Conservation (phyloP, 1,140 invertebrate genomes). For the Steinernema feltiae region DNA sequence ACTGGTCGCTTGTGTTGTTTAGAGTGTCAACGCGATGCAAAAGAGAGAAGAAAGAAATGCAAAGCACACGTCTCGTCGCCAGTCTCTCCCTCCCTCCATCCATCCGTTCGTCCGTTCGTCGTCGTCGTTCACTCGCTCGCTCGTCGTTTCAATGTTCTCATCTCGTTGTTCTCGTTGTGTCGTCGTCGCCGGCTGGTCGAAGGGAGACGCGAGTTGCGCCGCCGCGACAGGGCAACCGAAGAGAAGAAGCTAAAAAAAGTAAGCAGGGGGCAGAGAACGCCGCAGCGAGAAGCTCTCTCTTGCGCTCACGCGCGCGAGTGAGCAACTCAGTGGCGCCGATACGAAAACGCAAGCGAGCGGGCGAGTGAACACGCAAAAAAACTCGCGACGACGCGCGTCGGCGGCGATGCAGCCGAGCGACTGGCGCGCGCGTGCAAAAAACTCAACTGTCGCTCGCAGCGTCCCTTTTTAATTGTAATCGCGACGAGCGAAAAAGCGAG, state of each 20-base stretch:
- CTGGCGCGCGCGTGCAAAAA: too few species aligned
- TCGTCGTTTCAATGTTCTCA: neutral
- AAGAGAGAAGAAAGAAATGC: constrained; percentile 6
- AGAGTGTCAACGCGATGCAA: neutral
- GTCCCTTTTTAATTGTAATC: constrained; percentile 65
- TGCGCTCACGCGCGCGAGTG: neutral
- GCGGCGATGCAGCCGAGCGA: too few species aligned
- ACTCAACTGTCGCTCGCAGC: neutral
- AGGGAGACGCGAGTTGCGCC: too few species aligned
- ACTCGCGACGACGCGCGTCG: neutral
- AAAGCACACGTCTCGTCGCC: neutral
- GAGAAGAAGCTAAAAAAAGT: too few species aligned
- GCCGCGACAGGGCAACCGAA: too few species aligned
- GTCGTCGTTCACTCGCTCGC: neutral
- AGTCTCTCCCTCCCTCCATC: too few species aligned
- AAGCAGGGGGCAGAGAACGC: neutral
- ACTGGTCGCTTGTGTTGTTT: constrained; percentile 11
- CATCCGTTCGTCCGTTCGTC: too few species aligned
- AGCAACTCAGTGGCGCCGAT: neutral
- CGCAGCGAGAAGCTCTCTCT: neutral
- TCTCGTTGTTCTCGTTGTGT: too few species aligned
- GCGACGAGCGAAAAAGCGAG: constrained; percentile 63
- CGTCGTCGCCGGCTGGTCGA: too few species aligned
- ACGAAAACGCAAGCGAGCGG: neutral
- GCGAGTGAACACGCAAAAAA: neutral